A percentile compares a stretch with the other conserved stretches of the same genome.
Evolutionary conservation across 2,797 vertebrate genomes (phyloP).

Genomic region (Otolemur crassicaudatus): DNA sequence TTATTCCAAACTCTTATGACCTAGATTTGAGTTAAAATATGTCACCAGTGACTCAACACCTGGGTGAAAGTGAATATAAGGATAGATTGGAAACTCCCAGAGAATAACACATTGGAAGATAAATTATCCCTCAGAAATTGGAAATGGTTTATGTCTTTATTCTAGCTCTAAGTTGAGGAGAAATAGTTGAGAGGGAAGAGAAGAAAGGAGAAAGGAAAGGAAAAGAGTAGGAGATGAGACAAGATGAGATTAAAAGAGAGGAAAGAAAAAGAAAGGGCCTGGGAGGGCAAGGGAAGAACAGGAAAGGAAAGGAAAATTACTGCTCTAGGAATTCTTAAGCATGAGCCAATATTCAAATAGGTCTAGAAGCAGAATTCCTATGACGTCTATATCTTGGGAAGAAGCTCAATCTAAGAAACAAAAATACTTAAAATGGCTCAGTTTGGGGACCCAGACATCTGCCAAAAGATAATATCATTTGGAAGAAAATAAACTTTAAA

Average conservation of each 20-base stretch:
- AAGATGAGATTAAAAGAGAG: neutral
- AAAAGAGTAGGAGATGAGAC: neutral
- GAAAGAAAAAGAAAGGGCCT: neutral
- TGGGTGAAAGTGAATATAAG: neutral
- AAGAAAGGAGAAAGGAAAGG: neutral
- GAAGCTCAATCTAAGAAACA: neutral
- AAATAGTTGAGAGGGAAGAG: neutral
- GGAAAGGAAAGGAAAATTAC: neutral
- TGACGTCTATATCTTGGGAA: neutral
- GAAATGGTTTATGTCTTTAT: neutral
- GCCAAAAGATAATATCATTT: neutral
- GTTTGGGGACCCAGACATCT: neutral
- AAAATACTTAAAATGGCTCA: neutral
- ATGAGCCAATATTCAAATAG: slow-evolving; percentile 20
- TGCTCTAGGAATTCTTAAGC: neutral
- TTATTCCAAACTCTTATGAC: neutral
- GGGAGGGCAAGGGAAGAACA: neutral
- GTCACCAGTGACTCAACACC: neutral
- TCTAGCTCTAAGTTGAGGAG: neutral
- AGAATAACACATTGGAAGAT: neutral
- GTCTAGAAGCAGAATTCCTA: neutral
- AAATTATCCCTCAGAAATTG: neutral
- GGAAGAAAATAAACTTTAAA: neutral
- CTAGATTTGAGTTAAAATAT: neutral
- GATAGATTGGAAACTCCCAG: neutral